Conservation (phyloP, 2,888 invertebrate species). For the Leptopilina drosophilae region DNA sequence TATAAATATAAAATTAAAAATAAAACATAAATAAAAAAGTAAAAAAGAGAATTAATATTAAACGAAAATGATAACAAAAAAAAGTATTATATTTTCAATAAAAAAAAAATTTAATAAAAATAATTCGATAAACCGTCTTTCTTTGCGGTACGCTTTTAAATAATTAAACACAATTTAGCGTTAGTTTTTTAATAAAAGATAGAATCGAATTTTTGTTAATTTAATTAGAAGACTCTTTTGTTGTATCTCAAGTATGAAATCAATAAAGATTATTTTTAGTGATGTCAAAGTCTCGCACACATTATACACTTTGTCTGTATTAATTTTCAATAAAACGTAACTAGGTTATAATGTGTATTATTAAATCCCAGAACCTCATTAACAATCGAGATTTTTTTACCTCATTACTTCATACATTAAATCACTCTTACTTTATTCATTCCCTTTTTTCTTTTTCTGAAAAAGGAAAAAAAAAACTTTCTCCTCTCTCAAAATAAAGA, state of each 20-base stretch:
- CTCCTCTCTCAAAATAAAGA: neutral
- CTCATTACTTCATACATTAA: neutral
- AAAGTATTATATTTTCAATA: too few relatives aligned
- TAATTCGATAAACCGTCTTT: too few relatives aligned
- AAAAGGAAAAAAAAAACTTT: neutral
- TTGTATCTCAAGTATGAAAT: neutral
- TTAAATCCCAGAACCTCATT: conserved; percentile 14
- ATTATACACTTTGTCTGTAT: neutral
- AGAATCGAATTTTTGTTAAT: neutral
- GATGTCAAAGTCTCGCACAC: conserved; percentile 6
- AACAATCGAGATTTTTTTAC: conserved; percentile 11
- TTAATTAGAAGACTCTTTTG: neutral
- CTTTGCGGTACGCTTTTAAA: neutral
- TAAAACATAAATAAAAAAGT: too few relatives aligned
- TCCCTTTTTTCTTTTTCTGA: neutral
- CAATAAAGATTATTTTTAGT: conserved; percentile 21
- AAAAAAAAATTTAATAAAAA: neutral
- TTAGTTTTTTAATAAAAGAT: neutral
- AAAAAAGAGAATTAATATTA: too few relatives aligned
- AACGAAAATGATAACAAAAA: too few relatives aligned
- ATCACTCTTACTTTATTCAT: conserved; percentile 2
- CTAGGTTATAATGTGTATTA: conserved; percentile 22
- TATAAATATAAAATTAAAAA: too few relatives aligned
- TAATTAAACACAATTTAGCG: neutral
- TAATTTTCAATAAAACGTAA: conserved; percentile 23